phyloP scores from a whole-genome alignment of 2,888 invertebrate species.

The Mythimna lalbum region DNA sequence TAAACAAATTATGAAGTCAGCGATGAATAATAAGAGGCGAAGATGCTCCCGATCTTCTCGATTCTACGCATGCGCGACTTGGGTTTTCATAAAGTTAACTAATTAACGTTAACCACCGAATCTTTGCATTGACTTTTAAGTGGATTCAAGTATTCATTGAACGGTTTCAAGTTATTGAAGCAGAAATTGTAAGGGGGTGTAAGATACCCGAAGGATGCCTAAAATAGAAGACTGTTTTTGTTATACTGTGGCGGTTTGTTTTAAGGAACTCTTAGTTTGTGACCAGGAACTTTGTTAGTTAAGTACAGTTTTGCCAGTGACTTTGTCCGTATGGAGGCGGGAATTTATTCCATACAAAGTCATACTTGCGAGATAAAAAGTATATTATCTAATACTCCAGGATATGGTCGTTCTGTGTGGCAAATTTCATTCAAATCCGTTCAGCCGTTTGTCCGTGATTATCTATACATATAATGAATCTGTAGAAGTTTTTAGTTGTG shows the following conservation, averaged over 20 bases:
- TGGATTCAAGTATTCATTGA: constrained; percentile 53
- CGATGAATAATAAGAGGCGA: constrained; percentile 46
- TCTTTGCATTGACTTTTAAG: constrained; percentile 53
- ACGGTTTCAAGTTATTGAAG: constrained; percentile 33
- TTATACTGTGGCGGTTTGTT: neutral
- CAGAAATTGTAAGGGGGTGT: constrained; percentile 11
- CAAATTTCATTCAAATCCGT: too few species aligned
- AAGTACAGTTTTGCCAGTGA: too few species aligned
- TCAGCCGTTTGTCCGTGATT: too few species aligned
- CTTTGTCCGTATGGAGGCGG: too few species aligned
- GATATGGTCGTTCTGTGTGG: too few species aligned
- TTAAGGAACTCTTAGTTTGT: neutral
- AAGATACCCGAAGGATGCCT: neutral
- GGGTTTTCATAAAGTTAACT: constrained; percentile 39
- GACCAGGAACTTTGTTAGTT: neutral
- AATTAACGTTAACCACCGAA: constrained; percentile 49
- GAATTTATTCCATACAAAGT: too few species aligned
- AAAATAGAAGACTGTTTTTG: neutral
- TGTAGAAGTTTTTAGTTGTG: too few species aligned
- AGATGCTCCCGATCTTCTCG: neutral
- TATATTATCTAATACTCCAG: too few species aligned
- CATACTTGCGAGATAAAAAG: too few species aligned
- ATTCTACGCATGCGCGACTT: constrained; percentile 39
- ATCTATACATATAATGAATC: too few species aligned
- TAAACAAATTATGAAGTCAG: constrained; percentile 48